Evolutionary conservation across 2,888 invertebrate species (phyloP).

Genomic region (Pyrrhosoma nymphula): DNA sequence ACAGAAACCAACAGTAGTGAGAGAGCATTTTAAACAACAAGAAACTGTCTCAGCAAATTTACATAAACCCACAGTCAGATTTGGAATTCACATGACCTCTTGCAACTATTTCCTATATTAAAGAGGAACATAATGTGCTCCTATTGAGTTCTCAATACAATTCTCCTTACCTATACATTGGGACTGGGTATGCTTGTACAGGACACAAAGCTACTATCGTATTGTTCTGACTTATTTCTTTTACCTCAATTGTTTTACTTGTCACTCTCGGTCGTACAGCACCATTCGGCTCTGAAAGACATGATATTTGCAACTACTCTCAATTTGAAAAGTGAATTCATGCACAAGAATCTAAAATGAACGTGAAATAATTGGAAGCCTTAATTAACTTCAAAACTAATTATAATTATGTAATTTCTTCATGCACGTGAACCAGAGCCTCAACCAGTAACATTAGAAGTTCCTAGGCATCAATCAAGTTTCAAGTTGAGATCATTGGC

Average conservation of each 20-base stretch:
- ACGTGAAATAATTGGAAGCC: not conserved
- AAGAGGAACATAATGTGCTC: not conserved
- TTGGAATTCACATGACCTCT: slow-evolving; percentile 57
- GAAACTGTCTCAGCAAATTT: not conserved
- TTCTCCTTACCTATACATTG: slow-evolving; percentile 85
- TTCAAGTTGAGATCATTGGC: not conserved
- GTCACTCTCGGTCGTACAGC: slow-evolving; percentile 73
- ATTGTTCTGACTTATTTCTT: slow-evolving; percentile 71
- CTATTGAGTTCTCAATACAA: not conserved
- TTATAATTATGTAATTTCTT: not conserved
- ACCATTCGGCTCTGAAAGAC: slow-evolving; percentile 74
- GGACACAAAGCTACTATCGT: slow-evolving; percentile 81
- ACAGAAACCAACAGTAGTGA: slow-evolving; percentile 56
- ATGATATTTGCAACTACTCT: slow-evolving; percentile 56
- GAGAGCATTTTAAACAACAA: not conserved
- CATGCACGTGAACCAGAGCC: not conserved
- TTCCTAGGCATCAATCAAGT: not conserved
- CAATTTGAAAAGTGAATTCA: slow-evolving; percentile 38
- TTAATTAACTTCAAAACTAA: not conserved
- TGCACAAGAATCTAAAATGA: slow-evolving; percentile 41
- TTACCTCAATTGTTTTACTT: slow-evolving; percentile 74
- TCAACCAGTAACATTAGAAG: not conserved
- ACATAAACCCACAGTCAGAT: not conserved
- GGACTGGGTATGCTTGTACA: slow-evolving; percentile 87
- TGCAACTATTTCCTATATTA: not conserved